Evolutionary conservation across 2,113 vertebrate species (phyloP).

Genomic region (Triplophysa dalaica): DNA sequence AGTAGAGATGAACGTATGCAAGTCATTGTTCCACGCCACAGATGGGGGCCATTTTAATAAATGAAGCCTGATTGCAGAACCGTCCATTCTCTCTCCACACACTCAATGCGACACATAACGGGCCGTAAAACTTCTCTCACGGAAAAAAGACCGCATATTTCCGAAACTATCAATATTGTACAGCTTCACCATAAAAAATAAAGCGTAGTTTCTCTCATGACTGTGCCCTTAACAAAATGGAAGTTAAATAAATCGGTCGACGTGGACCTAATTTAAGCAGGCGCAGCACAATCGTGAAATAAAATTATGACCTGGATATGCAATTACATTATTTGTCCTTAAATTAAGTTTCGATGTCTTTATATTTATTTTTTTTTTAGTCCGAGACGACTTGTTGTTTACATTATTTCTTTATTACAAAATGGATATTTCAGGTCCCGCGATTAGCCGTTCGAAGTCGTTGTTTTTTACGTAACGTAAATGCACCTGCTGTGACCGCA

Average conservation of each 20-base stretch:
- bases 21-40: slow-evolving; percentile 49
- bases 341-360: too few species aligned
- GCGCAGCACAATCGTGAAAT: too few species aligned
- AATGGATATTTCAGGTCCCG: too few species aligned
- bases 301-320: too few species aligned
- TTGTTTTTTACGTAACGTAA: too few species aligned
- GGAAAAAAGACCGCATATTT: neutral
- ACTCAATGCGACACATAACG: neutral
- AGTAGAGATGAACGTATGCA: slow-evolving; percentile 8
- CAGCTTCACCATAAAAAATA: slow-evolving; percentile 55
- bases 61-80: slow-evolving; percentile 29
- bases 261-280: too few species aligned
- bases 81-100: neutral
- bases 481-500: too few species aligned
- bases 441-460: too few species aligned
- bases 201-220: slow-evolving; percentile 79
- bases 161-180: neutral
- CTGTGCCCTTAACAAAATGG: slow-evolving; percentile 77
- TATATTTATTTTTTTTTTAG: too few species aligned
- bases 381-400: too few species aligned
- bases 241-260: slow-evolving; percentile 73
- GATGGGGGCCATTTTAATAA: slow-evolving; percentile 57
- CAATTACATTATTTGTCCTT: too few species aligned
- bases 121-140: neutral
- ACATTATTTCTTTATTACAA: too few species aligned